Evolutionary conservation across 2,113 vertebrate species (phyloP).

Genomic region (Callipepla californica): DNA sequence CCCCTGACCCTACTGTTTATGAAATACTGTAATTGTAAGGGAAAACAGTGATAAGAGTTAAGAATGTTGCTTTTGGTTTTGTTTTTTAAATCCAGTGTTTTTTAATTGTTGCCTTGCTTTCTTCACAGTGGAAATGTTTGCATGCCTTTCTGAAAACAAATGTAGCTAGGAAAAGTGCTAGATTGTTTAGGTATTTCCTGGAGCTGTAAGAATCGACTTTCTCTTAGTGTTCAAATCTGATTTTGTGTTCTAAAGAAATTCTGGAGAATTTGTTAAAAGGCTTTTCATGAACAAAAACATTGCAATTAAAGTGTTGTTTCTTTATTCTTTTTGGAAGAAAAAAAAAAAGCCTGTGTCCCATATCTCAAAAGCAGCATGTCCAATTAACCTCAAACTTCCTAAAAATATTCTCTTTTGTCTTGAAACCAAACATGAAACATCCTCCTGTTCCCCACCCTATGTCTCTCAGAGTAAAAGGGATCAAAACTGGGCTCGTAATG

Average conservation of each 20-base stretch:
- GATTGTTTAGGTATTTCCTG: background rate
- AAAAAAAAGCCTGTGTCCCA: background rate
- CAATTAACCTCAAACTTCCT: slow-evolving; percentile 72
- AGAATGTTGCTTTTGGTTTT: slow-evolving; percentile 31
- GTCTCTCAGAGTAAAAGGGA: slow-evolving; percentile 15
- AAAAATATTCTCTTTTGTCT: slow-evolving; percentile 70
- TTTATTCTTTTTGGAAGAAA: slow-evolving; percentile 16
- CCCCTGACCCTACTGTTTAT: background rate
- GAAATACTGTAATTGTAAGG: background rate
- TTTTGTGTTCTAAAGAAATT: slow-evolving; percentile 25
- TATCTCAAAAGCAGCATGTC: slow-evolving; percentile 63
- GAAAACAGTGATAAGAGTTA: background rate
- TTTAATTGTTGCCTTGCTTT: background rate
- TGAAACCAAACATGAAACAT: slow-evolving; percentile 70
- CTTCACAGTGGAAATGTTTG: background rate
- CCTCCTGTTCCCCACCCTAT: slow-evolving; percentile 51
- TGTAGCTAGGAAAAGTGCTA: background rate
- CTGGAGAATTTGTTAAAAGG: slow-evolving; percentile 27
- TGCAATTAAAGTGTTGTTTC: background rate
- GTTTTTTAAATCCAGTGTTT: background rate
- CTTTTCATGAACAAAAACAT: slow-evolving; percentile 3
- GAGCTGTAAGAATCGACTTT: slow-evolving; percentile 11
- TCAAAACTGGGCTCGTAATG: slow-evolving; percentile 18
- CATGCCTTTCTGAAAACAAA: background rate
- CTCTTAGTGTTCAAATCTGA: slow-evolving; percentile 2